Conservation (phyloP, 2,113 vertebrate genomes). For the Barbus barbus region DNA sequence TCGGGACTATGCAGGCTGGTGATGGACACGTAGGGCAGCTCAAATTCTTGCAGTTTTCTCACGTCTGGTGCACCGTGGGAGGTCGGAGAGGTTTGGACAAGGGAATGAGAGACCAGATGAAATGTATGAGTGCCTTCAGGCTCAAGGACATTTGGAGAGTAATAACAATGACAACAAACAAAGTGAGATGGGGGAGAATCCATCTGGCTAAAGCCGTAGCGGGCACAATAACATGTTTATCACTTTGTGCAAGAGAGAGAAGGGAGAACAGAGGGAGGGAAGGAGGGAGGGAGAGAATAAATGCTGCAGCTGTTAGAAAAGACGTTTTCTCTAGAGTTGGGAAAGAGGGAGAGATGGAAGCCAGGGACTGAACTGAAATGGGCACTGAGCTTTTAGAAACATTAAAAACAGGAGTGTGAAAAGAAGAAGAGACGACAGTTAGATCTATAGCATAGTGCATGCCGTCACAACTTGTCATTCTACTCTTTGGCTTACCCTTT, state of each 20-base stretch:
- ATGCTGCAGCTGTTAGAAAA: slow-evolving; percentile 35
- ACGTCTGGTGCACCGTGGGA: slow-evolving; percentile 78
- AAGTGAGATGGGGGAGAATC: slow-evolving; percentile 30
- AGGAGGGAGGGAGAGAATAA: background rate
- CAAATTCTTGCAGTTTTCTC: slow-evolving; percentile 97
- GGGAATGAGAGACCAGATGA: slow-evolving; percentile 23
- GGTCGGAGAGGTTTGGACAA: slow-evolving; percentile 12
- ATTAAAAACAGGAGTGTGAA: slow-evolving; percentile 12
- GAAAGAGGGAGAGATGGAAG: background rate
- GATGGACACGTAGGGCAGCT: slow-evolving; percentile 94
- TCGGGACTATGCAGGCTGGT: slow-evolving; percentile 89
- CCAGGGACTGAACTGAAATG: slow-evolving; percentile 18
- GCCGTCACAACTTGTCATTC: slow-evolving; percentile 31
- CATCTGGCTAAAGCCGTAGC: slow-evolving; percentile 30
- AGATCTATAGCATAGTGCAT: slow-evolving; percentile 31
- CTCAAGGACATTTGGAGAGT: slow-evolving; percentile 49
- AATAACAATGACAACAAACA: slow-evolving; percentile 37
- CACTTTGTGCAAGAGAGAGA: slow-evolving; percentile 20
- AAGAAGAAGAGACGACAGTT: slow-evolving; percentile 7
- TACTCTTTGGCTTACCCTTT: slow-evolving; percentile 39
- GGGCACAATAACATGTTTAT: slow-evolving; percentile 43
- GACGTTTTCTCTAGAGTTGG: slow-evolving; percentile 20
- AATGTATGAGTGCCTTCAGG: slow-evolving; percentile 29
- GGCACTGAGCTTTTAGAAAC: background rate
- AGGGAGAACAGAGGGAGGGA: slow-evolving; percentile 30